Base-by-base conservation (phyloP, 2,797 vertebrate species). In the Acanthis flammea region DNA sequence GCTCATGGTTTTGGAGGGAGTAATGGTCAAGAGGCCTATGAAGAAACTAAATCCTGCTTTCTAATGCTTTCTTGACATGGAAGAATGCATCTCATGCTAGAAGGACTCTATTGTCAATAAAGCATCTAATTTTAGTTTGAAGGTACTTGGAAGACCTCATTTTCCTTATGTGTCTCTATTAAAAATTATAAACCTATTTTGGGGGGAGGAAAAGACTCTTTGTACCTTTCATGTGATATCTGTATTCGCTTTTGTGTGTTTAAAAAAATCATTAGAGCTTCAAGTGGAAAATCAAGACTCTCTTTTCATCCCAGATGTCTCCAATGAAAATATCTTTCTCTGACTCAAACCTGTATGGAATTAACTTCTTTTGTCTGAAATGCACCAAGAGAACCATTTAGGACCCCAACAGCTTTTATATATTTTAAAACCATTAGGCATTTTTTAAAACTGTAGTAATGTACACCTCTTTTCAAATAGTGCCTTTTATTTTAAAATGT, bases 281-380 rank as follows among this genome's bases (percentile, higher is more conserved):
- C 11, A 90, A 55, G 50, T 19, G 16, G 65, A 94, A 88, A 88
- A 80, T 65, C 21, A 68, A 50, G 39, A 41, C 15, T 74, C 68
- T 37, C 8, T 71, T 66, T 89, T 80, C 39, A 63, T 45, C 28
- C 25, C 14, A 57, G 6, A 4, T n/a, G 42, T 45, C 25, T 88
- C 67, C 57, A 68, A 14, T 71, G 13, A 35, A 27, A 35, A 57
- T 86, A 45, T 74, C 25, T 5, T 61, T 60, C 33, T 73, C 25
- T 14, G 76, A 16, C 30, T 39, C 3, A 8, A 91, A 10, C 8
- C n/a, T 35, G 5, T n/a, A 48, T 10, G 37, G 53, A 85, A 80
- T 87, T 51, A 71, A 53, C 9, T 62, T 47, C 1, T 54, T 74
- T 67, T 70, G 13, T 82, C 25, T 92, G 44, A 91, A 83, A 71